Conservation (phyloP, 1,140 invertebrate genomes). For the Bombus picipes region DNA sequence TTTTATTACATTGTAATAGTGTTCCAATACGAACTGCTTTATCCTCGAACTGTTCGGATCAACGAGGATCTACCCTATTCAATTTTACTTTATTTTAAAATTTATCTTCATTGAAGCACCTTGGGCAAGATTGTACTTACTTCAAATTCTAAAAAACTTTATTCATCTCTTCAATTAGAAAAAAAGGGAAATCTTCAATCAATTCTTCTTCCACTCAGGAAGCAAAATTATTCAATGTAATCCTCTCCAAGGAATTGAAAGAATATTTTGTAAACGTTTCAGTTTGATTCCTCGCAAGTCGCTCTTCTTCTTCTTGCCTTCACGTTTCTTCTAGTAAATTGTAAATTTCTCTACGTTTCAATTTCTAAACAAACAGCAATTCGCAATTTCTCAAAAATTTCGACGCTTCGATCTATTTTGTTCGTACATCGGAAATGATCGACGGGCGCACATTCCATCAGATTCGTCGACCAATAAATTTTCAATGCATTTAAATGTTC, state of each 20-base stretch:
- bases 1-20: background rate
- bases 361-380: background rate
- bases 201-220: background rate
- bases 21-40: too few species aligned
- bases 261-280: background rate
- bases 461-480: conserved; percentile 21
- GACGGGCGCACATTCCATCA: background rate
- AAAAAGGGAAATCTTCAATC: too few species aligned
- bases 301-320: background rate
- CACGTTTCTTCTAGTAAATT: background rate
- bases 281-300: background rate
- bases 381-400: background rate
- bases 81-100: background rate
- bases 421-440: background rate
- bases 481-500: background rate
- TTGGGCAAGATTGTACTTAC: background rate
- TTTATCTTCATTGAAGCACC: background rate
- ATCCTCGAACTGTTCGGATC: too few species aligned
- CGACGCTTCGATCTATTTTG: background rate
- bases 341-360: background rate
- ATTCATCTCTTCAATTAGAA: background rate
- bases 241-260: background rate
- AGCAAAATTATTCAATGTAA: background rate
- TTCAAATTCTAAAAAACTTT: background rate
- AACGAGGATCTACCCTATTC: too few species aligned